Evolutionary conservation across 2,888 invertebrate genomes (phyloP).

Genomic region (Epistrophe eligans): DNA sequence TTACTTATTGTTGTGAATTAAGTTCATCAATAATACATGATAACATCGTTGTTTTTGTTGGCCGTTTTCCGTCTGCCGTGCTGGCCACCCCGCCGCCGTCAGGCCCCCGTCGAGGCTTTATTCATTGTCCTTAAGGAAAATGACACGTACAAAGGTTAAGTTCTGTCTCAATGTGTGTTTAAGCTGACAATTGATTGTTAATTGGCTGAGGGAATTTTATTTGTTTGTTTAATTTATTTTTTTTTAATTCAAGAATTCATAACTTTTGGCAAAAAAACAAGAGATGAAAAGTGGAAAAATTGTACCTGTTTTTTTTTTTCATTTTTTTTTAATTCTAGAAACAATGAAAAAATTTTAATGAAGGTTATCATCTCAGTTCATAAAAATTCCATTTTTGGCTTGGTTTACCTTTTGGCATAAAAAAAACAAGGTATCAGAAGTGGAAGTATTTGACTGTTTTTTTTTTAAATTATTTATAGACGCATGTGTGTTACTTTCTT

Average conservation of each 20-base stretch:
- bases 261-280: too few relatives aligned
- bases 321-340: too few relatives aligned
- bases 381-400: too few relatives aligned
- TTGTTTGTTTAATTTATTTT: background rate
- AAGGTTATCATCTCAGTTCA: too few relatives aligned
- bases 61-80: too few relatives aligned
- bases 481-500: background rate
- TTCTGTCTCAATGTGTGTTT: background rate
- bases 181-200: background rate
- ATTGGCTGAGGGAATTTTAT: background rate
- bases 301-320: background rate
- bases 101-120: background rate
- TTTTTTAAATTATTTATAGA: background rate
- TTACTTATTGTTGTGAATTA: background rate
- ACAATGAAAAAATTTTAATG: background rate
- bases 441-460: too few relatives aligned
- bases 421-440: too few relatives aligned
- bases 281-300: too few relatives aligned
- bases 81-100: background rate
- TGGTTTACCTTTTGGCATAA: too few relatives aligned
- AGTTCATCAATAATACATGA: constrained; percentile 19
- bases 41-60: background rate
- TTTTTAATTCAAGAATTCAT: too few relatives aligned
- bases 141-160: background rate
- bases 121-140: background rate